Evolutionary conservation across 2,888 invertebrate genomes (phyloP).

Genomic region (Nebria brevicollis): DNA sequence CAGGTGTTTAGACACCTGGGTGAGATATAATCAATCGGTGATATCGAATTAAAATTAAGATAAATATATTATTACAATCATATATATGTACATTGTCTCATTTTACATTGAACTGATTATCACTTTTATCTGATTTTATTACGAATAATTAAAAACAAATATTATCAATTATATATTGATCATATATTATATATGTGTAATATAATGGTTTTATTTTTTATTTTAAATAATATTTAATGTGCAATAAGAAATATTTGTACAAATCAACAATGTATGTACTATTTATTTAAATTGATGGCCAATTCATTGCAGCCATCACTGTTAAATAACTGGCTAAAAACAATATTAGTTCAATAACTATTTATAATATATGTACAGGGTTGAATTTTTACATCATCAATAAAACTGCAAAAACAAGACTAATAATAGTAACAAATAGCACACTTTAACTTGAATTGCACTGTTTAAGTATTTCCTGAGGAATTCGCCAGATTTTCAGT

Average conservation of each 20-base stretch:
- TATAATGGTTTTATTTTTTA: too few species aligned
- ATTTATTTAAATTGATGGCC: too few species aligned
- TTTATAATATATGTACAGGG: background rate
- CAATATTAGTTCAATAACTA: background rate
- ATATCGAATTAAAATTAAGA: too few species aligned
- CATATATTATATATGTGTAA: too few species aligned
- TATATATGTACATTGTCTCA: too few species aligned
- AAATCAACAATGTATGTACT: background rate
- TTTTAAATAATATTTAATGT: background rate
- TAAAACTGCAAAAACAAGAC: background rate
- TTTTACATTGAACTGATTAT: too few species aligned
- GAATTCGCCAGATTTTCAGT: constrained; percentile 52
- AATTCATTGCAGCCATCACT: background rate
- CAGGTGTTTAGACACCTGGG: too few species aligned
- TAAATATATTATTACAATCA: too few species aligned
- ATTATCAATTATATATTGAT: too few species aligned
- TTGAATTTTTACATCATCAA: background rate
- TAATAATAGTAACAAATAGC: background rate
- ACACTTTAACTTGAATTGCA: background rate
- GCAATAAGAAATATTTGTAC: background rate
- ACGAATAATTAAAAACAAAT: too few species aligned
- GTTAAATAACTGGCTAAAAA: background rate
- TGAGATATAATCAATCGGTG: too few species aligned
- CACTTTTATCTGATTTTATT: too few species aligned
- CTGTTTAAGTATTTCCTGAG: constrained; percentile 49